Percentiles rank a stretch among this genome's conserved stretches.
Evolutionary conservation across 1,140 invertebrate species (phyloP).

Genomic region (Drosophila parabipectinata): DNA sequence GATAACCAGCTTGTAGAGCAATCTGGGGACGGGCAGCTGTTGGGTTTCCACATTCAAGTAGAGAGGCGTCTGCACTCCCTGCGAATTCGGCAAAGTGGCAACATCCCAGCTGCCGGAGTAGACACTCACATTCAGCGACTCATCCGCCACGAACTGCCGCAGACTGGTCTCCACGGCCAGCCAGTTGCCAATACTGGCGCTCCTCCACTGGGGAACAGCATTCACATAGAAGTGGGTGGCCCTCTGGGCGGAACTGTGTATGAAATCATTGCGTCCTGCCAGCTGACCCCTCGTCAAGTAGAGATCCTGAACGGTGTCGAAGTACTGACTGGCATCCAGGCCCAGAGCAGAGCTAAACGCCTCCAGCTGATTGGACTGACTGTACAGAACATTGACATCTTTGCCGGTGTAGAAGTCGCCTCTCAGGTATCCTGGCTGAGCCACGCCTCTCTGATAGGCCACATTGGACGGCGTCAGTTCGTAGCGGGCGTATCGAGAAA

Average conservation of each 20-base stretch:
- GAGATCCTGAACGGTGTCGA: constrained; percentile 72
- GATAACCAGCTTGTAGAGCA: constrained; percentile 86
- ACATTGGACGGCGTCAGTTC: constrained; percentile 58
- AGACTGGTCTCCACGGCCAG: constrained; percentile 84
- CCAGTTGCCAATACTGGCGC: constrained; percentile 88
- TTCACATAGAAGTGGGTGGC: constrained; percentile 88
- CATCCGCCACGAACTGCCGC: constrained; percentile 76
- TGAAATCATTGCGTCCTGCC: constrained; percentile 87
- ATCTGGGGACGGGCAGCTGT: constrained; percentile 85
- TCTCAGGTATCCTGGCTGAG: constrained; percentile 67
- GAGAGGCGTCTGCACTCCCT: constrained; percentile 81
- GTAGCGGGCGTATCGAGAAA: constrained; percentile 62
- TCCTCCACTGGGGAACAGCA: constrained; percentile 87
- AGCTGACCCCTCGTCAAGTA: constrained; percentile 87
- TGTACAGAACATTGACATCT: constrained; percentile 67
- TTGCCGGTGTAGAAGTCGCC: constrained; percentile 58
- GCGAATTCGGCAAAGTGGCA: constrained; percentile 84
- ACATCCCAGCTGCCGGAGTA: constrained; percentile 86
- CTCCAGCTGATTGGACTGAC: constrained; percentile 49
- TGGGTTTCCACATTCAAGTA: constrained; percentile 83
- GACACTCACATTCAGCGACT: constrained; percentile 84
- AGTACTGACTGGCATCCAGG: constrained; percentile 55
- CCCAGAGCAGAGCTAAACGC: constrained; percentile 38
- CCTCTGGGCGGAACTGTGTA: constrained; percentile 86
- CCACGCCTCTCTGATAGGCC: constrained; percentile 61